Conservation (phyloP, 1,140 invertebrate genomes). For the Bombus sylvicola region DNA sequence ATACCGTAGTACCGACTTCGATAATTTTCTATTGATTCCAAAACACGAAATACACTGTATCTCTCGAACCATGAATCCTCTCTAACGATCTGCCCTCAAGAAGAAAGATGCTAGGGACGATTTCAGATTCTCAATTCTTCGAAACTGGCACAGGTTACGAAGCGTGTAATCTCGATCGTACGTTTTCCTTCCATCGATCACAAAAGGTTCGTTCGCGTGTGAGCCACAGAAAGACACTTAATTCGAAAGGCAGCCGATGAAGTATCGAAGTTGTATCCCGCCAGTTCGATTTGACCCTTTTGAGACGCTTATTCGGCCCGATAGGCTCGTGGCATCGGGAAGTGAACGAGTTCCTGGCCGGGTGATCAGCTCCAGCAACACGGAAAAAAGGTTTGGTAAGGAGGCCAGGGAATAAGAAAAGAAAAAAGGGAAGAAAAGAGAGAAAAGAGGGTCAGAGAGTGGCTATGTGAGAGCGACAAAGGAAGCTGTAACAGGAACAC, state of each 20-base stretch:
- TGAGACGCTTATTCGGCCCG: conserved; percentile 1
- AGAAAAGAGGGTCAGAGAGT: background rate
- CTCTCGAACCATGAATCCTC: background rate
- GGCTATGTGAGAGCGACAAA: background rate
- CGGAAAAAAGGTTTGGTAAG: background rate
- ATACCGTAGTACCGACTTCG: background rate
- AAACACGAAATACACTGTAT: too few species aligned
- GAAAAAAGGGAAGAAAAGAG: background rate
- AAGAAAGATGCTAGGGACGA: background rate
- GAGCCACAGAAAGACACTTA: conserved; percentile 51
- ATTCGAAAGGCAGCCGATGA: conserved; percentile 55
- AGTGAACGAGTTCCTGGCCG: conserved; percentile 42
- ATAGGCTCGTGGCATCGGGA: conserved; percentile 56
- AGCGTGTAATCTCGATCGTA: conserved; percentile 55
- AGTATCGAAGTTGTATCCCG: conserved; percentile 59
- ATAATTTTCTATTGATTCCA: background rate
- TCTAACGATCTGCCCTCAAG: background rate
- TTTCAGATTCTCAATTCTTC: background rate
- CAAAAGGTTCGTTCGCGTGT: conserved; percentile 49
- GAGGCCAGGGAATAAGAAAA: background rate
- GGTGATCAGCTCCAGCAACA: conserved; percentile 43
- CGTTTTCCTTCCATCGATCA: conserved; percentile 1
- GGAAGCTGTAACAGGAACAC: conserved; percentile 51
- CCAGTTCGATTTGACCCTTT: conserved; percentile 54
- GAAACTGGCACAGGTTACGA: background rate